Base-by-base conservation (phyloP, 2,113 vertebrate species). In the Sphaerodactylus townsendi region DNA sequence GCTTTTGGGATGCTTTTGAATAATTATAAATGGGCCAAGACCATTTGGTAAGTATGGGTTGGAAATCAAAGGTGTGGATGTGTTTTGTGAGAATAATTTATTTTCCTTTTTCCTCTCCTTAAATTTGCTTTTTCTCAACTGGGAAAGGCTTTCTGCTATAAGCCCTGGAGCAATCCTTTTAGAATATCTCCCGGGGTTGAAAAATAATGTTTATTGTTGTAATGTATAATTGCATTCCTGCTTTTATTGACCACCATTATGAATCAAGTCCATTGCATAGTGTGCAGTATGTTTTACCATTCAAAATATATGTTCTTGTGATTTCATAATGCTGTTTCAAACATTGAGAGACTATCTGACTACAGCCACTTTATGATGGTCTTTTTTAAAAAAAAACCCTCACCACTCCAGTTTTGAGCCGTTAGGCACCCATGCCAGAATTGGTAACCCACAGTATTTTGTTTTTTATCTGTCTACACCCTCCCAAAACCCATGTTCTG, bases 401-500 rank as follows among this genome's bases (percentile, higher is more conserved):
- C 37, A 82, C n/a, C 7, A 48, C 41, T 9, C 41, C 14, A 19
- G 25, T 74, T 74, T 65, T 64, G 39, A 48, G n/a, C 17, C 25
- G 30, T 62, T 35, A 44, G 37, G 25, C 19, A 37, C 19, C 21
- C 21, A 21, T 48, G 15, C 50, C 68, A 41, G 41, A 72, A 79
- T 72, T 46, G 62, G 65, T 19, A 78, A 62, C 33, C 75, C 75
- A 59, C 21, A 64, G 11, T 53, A 48, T 78, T 78, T 78, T 71
- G 68, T 8, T 79, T 79, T 71, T n/a, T 48, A 21, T 71, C 10
- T 85, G 53, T 79, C 35, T 46, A 73, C 70, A 10, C 37, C 53
- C 68, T 37, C 35, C 48, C 5, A 41, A 71, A 75, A 82, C 91
- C 88, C 88, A 1, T 95, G 91, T 96, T 96, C 94, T 96, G 94